A percentile compares a stretch with the other conserved stretches of the same genome.
phyloP scores from a whole-genome alignment of 2,888 invertebrate genomes.

The Coleophora deauratella region DNA sequence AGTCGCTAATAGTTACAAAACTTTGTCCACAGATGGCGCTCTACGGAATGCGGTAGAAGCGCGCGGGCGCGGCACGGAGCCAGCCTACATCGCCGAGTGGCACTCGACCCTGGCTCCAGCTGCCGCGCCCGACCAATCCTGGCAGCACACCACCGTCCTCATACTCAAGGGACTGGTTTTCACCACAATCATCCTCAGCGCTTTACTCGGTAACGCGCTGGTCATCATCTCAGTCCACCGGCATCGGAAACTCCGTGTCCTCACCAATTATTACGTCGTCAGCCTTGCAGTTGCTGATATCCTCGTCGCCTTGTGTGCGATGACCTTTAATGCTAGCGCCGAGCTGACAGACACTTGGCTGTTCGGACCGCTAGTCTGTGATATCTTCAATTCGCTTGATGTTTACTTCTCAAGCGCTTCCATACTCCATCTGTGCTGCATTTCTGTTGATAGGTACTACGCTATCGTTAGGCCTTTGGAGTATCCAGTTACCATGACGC shows the following conservation, averaged over 20 bases:
- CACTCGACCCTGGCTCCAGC: constrained; percentile 66
- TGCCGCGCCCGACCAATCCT: constrained; percentile 60
- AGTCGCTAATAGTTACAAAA: too few species aligned
- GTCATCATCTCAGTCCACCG: constrained; percentile 90
- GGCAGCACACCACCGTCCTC: constrained; percentile 69
- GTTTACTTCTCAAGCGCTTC: constrained; percentile 95
- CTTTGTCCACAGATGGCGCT: constrained; percentile 43
- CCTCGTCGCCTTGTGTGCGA: constrained; percentile 91
- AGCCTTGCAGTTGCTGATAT: constrained; percentile 95
- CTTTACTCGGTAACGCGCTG: constrained; percentile 92
- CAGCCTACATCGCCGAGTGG: constrained; percentile 58
- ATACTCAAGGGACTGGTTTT: constrained; percentile 86
- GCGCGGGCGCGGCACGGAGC: constrained; percentile 68
- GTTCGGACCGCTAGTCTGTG: constrained; percentile 92
- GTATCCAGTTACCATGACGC: constrained; percentile 94
- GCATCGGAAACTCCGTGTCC: constrained; percentile 86
- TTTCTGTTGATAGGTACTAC: constrained; percentile 93
- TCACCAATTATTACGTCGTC: constrained; percentile 97
- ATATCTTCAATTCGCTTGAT: constrained; percentile 95
- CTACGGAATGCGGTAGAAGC: constrained; percentile 60
- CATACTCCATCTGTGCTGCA: constrained; percentile 94
- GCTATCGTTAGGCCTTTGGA: constrained; percentile 94
- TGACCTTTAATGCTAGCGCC: constrained; percentile 94
- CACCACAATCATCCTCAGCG: constrained; percentile 89
- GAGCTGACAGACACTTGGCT: constrained; percentile 91